Percentiles rank a stretch among this genome's conserved stretches.
Evolutionary conservation across 2,113 vertebrate genomes (phyloP).

Genomic region (Ivindomyrus marchei): DNA sequence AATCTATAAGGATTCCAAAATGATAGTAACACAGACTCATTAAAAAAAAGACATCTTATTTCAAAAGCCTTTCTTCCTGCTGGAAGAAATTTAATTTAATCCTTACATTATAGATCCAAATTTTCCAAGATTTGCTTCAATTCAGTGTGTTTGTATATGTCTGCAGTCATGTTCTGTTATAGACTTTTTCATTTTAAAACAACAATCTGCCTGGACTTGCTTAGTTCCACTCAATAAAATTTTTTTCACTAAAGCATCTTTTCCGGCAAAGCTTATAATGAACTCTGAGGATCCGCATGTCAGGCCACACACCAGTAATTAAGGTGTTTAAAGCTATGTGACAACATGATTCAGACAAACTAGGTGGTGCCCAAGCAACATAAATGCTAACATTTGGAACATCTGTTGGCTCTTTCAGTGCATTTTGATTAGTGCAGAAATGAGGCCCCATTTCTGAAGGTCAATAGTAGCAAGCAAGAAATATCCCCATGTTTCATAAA

Average conservation of each 20-base stretch:
- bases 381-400: slow-evolving; percentile 20
- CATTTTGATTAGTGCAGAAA: slow-evolving; percentile 25
- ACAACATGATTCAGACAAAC: slow-evolving; percentile 20
- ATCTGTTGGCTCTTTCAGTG: slow-evolving; percentile 24
- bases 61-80: background rate
- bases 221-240: background rate
- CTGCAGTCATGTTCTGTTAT: background rate
- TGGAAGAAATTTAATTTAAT: background rate
- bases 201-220: background rate
- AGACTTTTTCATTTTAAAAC: background rate
- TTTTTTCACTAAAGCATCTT: background rate
- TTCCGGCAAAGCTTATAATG: background rate
- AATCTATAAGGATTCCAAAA: background rate
- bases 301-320: slow-evolving; percentile 12
- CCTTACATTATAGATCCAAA: background rate
- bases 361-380: slow-evolving; percentile 11
- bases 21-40: background rate
- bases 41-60: background rate
- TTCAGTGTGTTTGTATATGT: background rate
- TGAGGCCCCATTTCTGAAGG: background rate
- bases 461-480: background rate
- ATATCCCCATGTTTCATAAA: background rate
- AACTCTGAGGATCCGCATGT: background rate
- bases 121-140: background rate
- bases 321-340: slow-evolving; percentile 24